A percentile compares a stretch with the other conserved stretches of the same genome.
Conservation (phyloP, 2,113 vertebrate genomes). For the Grammomys dolichurus region DNA sequence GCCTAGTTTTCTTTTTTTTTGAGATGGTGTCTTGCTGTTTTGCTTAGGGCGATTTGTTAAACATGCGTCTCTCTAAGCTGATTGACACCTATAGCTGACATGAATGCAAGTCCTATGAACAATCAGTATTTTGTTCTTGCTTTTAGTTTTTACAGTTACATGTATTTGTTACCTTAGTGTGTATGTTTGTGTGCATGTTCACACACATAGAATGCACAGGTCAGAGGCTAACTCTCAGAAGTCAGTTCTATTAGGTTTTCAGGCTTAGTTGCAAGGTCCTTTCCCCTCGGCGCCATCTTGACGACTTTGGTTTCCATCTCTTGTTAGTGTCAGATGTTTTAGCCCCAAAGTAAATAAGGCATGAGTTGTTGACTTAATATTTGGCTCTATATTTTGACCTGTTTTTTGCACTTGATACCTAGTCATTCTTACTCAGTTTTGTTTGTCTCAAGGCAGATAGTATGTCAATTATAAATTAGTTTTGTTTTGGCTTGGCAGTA, state of each 20-base stretch:
- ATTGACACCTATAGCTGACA: not conserved
- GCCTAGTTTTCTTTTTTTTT: not conserved
- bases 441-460: not conserved
- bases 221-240: not conserved
- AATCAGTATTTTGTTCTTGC: not conserved
- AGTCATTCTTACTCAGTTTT: not conserved
- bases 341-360: not conserved
- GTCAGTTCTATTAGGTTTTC: not conserved
- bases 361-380: not conserved
- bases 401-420: not conserved
- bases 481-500: not conserved
- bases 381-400: conserved; percentile 14
- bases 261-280: not conserved
- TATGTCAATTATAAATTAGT: not conserved
- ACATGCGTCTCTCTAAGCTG: not conserved
- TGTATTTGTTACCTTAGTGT: not conserved
- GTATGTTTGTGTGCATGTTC: not conserved
- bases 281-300: not conserved
- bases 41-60: not conserved
- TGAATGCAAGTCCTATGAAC: not conserved
- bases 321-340: not conserved
- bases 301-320: not conserved
- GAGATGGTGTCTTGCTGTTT: not conserved
- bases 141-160: not conserved
- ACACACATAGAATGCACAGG: not conserved